A percentile compares a stretch with the other conserved stretches of the same genome.
Evolutionary conservation across 1,140 invertebrate species (phyloP).

Genomic region (Hylaeus anthracinus): DNA sequence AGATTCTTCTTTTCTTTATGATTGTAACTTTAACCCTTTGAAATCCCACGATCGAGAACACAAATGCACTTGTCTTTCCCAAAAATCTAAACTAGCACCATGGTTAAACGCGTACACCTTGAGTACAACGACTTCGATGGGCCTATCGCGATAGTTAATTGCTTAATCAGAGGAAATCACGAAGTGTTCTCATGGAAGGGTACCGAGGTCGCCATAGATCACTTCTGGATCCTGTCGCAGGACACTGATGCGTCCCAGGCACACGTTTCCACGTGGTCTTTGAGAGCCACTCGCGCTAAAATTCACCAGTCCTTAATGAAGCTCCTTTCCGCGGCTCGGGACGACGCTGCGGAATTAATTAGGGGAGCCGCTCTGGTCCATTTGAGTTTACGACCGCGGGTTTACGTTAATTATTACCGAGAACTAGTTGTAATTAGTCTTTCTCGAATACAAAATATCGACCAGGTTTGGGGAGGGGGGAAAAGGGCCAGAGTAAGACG

Average conservation of each 20-base stretch:
- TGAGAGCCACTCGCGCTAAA: conserved; percentile 40
- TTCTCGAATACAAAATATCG: conserved; percentile 67
- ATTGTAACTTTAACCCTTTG: too few relatives aligned
- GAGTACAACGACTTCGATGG: too few relatives aligned
- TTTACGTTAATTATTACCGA: conserved; percentile 68
- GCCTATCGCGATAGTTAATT: too few relatives aligned
- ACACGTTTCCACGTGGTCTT: background rate
- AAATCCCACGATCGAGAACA: too few relatives aligned
- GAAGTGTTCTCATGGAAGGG: background rate
- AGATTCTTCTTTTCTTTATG: too few relatives aligned
- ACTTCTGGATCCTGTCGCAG: conserved; percentile 2
- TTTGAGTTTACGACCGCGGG: conserved; percentile 67
- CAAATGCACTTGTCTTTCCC: too few relatives aligned
- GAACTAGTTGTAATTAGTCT: conserved; percentile 69
- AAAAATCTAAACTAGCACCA: too few relatives aligned
- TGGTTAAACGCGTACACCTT: too few relatives aligned
- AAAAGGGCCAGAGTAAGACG: background rate
- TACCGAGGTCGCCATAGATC: too few relatives aligned
- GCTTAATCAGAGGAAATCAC: background rate
- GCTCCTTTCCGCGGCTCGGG: conserved; percentile 59
- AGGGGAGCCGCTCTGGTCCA: conserved; percentile 65
- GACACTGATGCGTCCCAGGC: background rate
- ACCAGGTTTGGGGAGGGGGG: background rate
- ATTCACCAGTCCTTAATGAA: conserved; percentile 66
- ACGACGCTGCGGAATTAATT: conserved; percentile 67